phyloP scores from a whole-genome alignment of 2,113 vertebrate genomes.

The Castor canadensis region DNA sequence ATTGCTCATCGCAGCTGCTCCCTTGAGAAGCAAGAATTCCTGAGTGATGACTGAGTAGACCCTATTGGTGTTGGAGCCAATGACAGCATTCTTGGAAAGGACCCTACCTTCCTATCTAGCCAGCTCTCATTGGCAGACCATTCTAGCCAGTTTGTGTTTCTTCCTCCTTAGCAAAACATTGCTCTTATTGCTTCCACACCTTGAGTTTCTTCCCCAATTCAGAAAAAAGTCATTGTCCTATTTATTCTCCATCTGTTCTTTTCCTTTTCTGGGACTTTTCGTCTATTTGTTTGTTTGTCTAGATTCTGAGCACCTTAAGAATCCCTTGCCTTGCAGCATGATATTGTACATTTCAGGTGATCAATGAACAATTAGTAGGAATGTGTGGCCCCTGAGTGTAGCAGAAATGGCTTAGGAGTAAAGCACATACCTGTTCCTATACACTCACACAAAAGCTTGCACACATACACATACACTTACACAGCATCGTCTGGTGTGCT shows the following conservation, averaged over 20 bases:
- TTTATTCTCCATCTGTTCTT: not conserved
- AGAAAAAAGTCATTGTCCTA: not conserved
- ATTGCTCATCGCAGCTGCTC: not conserved
- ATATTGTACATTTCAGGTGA: not conserved
- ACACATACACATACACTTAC: not conserved
- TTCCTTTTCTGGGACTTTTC: not conserved
- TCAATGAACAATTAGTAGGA: not conserved
- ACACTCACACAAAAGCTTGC: rapidly evolving
- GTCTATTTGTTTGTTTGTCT: not conserved
- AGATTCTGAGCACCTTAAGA: not conserved
- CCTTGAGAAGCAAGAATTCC: constrained; percentile 41
- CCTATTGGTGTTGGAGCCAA: not conserved
- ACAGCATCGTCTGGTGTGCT: not conserved
- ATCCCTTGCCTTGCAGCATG: not conserved
- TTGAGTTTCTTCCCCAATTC: not conserved
- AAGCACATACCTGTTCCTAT: not conserved
- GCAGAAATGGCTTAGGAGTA: not conserved
- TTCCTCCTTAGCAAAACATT: not conserved
- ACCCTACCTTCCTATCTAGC: not conserved
- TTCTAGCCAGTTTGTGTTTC: not conserved
- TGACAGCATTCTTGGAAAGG: not conserved
- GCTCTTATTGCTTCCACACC: not conserved
- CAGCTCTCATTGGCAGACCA: not conserved
- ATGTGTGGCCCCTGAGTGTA: not conserved
- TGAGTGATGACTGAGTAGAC: not conserved